phyloP scores from a whole-genome alignment of 2,797 vertebrate species.

The Echiichthys vipera region DNA sequence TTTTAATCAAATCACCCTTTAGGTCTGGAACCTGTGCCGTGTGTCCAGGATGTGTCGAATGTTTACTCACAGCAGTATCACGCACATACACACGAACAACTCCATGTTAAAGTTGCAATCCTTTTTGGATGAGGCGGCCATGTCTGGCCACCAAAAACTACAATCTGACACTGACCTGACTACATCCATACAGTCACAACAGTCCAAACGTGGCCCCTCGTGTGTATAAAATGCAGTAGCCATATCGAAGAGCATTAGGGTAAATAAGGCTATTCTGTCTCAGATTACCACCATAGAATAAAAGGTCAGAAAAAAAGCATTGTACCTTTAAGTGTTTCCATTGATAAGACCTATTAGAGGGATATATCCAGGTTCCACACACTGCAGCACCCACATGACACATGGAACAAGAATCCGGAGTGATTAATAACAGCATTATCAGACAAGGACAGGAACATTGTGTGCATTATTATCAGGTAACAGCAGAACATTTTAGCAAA shows the following conservation, averaged over 20 bases:
- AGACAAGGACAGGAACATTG: constrained; percentile 58
- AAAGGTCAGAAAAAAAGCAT: constrained; percentile 66
- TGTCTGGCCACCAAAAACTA: background rate
- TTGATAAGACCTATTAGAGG: constrained; percentile 83
- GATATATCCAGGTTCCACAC: constrained; percentile 85
- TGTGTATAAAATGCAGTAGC: constrained; percentile 13
- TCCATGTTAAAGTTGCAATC: constrained; percentile 64
- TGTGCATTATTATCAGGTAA: constrained; percentile 29
- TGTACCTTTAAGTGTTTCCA: constrained; percentile 84
- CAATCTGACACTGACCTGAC: background rate
- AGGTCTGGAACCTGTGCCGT: too few relatives aligned
- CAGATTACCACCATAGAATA: constrained; percentile 18
- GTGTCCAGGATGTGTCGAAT: constrained; percentile 21
- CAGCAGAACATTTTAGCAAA: constrained; percentile 20
- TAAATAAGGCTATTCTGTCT: background rate
- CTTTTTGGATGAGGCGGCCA: constrained; percentile 17
- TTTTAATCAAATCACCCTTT: too few relatives aligned
- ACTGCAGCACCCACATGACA: constrained; percentile 82
- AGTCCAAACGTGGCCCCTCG: background rate
- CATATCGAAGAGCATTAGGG: constrained; percentile 8
- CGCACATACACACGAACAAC: constrained; percentile 63
- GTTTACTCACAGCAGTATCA: constrained; percentile 48
- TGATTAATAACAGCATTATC: constrained; percentile 70
- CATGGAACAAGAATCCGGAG: constrained; percentile 77
- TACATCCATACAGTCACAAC: constrained; percentile 29